Conservation (phyloP, 2,113 vertebrate genomes). For the Tragelaphus scriptus region DNA sequence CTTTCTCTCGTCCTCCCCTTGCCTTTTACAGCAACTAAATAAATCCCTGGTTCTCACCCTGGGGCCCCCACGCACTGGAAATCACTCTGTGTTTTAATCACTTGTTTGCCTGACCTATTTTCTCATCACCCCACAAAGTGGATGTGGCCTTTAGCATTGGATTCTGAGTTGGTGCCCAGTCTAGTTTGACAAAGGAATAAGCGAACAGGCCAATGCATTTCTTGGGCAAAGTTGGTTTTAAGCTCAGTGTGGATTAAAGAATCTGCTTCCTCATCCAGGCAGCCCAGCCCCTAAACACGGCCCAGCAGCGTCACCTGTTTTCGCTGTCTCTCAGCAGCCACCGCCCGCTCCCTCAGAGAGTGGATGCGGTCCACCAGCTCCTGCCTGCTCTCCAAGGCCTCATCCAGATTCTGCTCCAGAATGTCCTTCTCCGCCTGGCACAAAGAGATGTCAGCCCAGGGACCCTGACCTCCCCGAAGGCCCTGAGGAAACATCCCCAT, state of each 20-base stretch:
- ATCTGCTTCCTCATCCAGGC: rapidly evolving
- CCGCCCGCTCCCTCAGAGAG: constrained; percentile 78
- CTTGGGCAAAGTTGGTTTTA: not conserved
- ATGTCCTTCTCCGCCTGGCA: constrained; percentile 82
- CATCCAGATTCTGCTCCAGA: constrained; percentile 83
- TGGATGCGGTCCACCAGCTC: constrained; percentile 82
- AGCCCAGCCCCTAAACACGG: rapidly evolving
- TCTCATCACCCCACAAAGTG: not conserved
- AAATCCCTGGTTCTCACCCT: not conserved
- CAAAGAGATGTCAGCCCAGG: not conserved
- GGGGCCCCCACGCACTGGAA: rapidly evolving
- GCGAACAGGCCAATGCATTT: rapidly evolving
- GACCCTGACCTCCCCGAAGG: rapidly evolving
- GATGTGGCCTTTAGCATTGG: rapidly evolving
- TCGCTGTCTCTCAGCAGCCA: constrained; percentile 74
- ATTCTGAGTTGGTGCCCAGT: not conserved
- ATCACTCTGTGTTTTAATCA: rapidly evolving
- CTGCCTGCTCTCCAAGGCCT: constrained; percentile 82
- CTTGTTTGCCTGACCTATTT: not conserved
- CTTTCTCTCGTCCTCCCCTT: rapidly evolving
- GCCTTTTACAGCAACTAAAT: not conserved
- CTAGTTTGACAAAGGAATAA: rapidly evolving
- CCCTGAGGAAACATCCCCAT: rapidly evolving
- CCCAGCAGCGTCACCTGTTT: constrained; percentile 70
- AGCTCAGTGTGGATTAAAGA: rapidly evolving